These are phyloP conservation scores for Indicator maculatus DNA, from an alignment of 2,113 vertebrate species.

Conservation along the genomic window DNA sequence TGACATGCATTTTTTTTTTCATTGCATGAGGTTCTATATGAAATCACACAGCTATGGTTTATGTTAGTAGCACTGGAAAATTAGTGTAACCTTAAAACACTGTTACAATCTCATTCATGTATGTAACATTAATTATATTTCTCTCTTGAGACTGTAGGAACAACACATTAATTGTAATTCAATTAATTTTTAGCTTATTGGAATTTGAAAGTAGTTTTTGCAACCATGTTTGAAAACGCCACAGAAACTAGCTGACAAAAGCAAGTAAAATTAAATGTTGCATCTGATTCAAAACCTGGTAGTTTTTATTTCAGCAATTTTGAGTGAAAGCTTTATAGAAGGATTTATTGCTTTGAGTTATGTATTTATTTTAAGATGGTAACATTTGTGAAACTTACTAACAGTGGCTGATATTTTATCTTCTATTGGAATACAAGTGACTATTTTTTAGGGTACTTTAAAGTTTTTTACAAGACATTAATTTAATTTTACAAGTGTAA, in stretches of 20 bases:
- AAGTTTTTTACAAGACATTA: background rate
- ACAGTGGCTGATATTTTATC: background rate
- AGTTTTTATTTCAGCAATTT: background rate
- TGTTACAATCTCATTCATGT: background rate
- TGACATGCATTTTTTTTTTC: background rate
- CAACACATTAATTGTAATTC: background rate
- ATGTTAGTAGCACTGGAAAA: background rate
- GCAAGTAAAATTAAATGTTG: background rate
- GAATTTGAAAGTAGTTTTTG: background rate
- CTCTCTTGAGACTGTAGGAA: background rate
- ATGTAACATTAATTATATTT: background rate
- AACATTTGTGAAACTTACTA: background rate
- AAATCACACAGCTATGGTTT: background rate
- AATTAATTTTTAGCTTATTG: background rate
- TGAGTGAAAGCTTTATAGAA: background rate
- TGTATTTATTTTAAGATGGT: background rate
- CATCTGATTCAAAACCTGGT: background rate
- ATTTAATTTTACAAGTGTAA: background rate
- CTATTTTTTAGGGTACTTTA: background rate
- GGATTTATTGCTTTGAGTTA: background rate
- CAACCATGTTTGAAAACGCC: background rate
- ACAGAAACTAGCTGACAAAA: background rate
- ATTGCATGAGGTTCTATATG: background rate
- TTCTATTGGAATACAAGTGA: background rate
- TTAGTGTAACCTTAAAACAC: background rate